Evolutionary conservation across 2,113 vertebrate species (phyloP), one percentile per base, ranked within the genome.

Genomic region (Microcebus lehilahytsara): DNA sequence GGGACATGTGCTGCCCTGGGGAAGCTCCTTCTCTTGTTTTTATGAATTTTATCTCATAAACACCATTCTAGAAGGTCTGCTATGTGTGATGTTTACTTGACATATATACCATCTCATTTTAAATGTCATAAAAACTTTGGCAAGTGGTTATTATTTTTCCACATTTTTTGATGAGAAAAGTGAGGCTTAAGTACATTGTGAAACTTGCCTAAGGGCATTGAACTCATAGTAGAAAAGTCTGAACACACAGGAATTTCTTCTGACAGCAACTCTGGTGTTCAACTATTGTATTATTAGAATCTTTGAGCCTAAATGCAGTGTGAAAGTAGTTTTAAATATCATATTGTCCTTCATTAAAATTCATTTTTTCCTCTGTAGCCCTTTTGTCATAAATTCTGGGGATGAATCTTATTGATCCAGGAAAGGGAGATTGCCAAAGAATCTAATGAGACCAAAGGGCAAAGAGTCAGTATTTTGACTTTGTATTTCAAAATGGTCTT

Each of bases 141-240:
- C 37, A 91, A 96, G 42, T 77, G 69, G 16, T 58, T 95, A 25
- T 74, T 92, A 69, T 74, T 67, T 88, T 83, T 3, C 22, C 30
- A 34, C 42, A 13, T 60, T 80, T 89, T 93, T 91, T 95, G n/a
- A 87, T 78, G 81, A 93, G 56, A 97, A 96, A 94, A 96, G 37
- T 20, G 51, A 95, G 56, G 53, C 49, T 72, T 83, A 78, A 32
- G 17, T 37, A 62, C n/a, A n/a, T 89, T 56, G 53, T 79, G 6
- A 87, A 95, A 87, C 42, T 94, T 94, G 81, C 58, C 58, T 58
- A 87, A 86, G 64, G 80, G 27, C 34, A 89, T 8, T 79, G 75
- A 87, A 22, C 19, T 92, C 56, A 34, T 13, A n/a, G n/a, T 37
- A 78, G 67, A 78, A 64, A 64, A 42, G 30, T 87, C 46, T 75